Conservation (phyloP, 2,113 vertebrate genomes). For the Tychaedon coryphoeus region DNA sequence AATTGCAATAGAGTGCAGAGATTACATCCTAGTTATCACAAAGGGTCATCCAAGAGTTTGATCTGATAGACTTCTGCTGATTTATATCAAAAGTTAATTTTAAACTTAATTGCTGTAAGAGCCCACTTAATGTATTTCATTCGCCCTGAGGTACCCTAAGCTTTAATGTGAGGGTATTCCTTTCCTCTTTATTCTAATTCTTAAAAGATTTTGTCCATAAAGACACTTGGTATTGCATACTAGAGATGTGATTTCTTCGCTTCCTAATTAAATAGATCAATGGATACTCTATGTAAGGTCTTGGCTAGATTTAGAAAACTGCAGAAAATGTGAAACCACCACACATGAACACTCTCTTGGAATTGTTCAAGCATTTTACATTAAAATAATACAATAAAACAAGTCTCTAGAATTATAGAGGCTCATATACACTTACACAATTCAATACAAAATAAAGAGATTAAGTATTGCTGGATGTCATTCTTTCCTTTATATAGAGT, state of each 20-base stretch:
- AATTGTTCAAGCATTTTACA: neutral
- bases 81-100: neutral
- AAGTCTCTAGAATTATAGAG: neutral
- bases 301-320: neutral
- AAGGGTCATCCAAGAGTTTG: neutral
- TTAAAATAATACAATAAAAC: neutral
- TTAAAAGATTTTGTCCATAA: neutral
- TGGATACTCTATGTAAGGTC: neutral
- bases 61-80: neutral
- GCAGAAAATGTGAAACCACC: neutral
- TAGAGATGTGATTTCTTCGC: neutral
- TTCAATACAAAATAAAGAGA: neutral
- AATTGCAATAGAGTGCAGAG: neutral
- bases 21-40: neutral
- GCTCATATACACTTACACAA: neutral
- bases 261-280: neutral
- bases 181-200: neutral
- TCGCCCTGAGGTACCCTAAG: neutral
- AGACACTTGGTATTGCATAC: neutral
- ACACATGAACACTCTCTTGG: neutral
- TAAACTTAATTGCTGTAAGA: neutral
- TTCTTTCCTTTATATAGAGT: neutral
- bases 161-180: neutral
- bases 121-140: neutral
- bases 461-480: neutral